phyloP scores from a whole-genome alignment of 2,113 vertebrate genomes.

The Ivindomyrus marchei region DNA sequence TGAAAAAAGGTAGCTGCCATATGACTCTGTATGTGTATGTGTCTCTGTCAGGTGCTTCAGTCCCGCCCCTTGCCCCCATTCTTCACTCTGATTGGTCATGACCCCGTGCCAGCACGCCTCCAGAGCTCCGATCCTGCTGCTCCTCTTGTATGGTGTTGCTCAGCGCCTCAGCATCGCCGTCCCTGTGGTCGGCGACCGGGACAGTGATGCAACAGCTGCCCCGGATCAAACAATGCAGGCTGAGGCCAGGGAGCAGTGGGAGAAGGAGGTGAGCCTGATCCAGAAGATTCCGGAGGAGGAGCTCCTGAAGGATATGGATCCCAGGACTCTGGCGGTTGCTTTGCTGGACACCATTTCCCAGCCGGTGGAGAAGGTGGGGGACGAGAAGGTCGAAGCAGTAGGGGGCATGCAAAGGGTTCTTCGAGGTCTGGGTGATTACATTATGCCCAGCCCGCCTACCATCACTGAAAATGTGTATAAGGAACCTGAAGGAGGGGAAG shows the following conservation, averaged over 20 bases:
- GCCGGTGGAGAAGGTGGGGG: constrained; percentile 39
- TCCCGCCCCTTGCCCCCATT: constrained; percentile 47
- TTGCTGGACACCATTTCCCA: constrained; percentile 72
- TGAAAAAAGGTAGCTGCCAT: not conserved
- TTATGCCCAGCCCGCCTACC: not conserved
- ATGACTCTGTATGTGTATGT: constrained; percentile 16
- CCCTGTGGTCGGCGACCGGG: constrained; percentile 44
- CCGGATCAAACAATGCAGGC: constrained; percentile 23
- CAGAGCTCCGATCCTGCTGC: constrained; percentile 61
- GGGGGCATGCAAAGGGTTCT: constrained; percentile 29
- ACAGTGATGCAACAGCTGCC: constrained; percentile 15
- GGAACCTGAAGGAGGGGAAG: constrained; percentile 29
- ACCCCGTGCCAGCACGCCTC: constrained; percentile 61
- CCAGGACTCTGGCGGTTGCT: constrained; percentile 63
- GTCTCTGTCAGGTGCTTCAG: constrained; percentile 54
- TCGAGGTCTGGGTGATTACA: not conserved
- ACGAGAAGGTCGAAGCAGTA: constrained; percentile 39
- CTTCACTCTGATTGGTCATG: constrained; percentile 69
- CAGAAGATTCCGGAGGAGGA: constrained; percentile 41
- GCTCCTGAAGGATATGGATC: constrained; percentile 60
- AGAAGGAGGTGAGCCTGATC: constrained; percentile 34
- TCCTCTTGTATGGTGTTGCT: constrained; percentile 61
- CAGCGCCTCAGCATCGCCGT: constrained; percentile 55
- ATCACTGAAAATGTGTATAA: not conserved
- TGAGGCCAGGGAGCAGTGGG: constrained; percentile 47